Conservation (phyloP, 23 tunicate species). For the Styela clava region DNA sequence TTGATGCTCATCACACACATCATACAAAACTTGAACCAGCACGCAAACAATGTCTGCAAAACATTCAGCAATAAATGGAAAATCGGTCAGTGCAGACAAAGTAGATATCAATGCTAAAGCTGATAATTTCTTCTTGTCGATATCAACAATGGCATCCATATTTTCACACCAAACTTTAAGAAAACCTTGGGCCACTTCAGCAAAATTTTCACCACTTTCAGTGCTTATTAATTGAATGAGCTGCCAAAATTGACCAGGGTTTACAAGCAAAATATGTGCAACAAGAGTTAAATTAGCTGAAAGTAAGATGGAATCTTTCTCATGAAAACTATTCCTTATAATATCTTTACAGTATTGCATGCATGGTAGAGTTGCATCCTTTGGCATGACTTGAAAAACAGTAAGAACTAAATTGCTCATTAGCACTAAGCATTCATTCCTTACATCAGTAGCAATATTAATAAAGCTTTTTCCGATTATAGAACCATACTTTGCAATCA, state of each 20-base stretch:
- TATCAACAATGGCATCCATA: conserved; percentile 20
- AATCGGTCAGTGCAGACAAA: background rate
- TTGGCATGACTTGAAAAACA: conserved; percentile 29
- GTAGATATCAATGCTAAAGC: conserved; percentile 14
- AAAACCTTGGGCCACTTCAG: background rate
- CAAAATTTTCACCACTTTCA: background rate
- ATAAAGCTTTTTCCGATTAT: conserved; percentile 33
- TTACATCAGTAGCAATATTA: conserved; percentile 58
- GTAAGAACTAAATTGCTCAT: conserved; percentile 35
- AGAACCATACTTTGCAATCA: conserved; percentile 41
- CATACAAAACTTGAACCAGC: conserved; percentile 45
- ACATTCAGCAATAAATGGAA: background rate
- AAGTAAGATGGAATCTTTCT: conserved; percentile 3
- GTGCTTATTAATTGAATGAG: background rate
- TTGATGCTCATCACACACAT: conserved; percentile 55
- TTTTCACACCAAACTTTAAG: conserved; percentile 14
- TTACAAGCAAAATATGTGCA: background rate
- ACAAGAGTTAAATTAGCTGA: conserved; percentile 18
- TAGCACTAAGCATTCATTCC: conserved; percentile 58
- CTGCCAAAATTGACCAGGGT: background rate
- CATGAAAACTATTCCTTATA: background rate
- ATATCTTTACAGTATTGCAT: conserved; percentile 6
- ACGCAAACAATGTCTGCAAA: conserved; percentile 14
- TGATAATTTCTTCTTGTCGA: conserved; percentile 2
- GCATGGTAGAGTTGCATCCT: conserved; percentile 15